Evolutionary conservation across 2,888 invertebrate genomes (phyloP).

Genomic region (Trypoxylon attenuatum): DNA sequence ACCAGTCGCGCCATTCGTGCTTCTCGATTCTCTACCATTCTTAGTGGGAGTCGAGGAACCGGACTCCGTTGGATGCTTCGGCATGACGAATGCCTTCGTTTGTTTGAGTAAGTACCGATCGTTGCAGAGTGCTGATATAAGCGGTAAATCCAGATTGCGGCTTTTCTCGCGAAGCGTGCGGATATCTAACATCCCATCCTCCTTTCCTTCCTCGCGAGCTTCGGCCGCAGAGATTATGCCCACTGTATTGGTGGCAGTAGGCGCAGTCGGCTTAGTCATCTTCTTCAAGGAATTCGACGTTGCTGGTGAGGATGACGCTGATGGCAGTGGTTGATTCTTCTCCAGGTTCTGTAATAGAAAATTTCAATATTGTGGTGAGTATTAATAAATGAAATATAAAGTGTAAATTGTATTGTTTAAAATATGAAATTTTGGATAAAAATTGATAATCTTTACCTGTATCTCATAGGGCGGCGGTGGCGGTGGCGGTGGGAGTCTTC

Average conservation of each 20-base stretch:
- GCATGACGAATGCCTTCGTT: conserved; percentile 89
- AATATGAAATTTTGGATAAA: neutral
- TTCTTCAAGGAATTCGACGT: conserved; percentile 46
- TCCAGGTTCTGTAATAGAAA: conserved; percentile 64
- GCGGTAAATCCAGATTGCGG: conserved; percentile 91
- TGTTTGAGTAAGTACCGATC: conserved; percentile 92
- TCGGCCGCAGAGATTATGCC: too few relatives aligned
- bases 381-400: neutral
- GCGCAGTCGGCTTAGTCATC: conserved; percentile 23
- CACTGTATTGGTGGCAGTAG: neutral
- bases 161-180: conserved; percentile 91
- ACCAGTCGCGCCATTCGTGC: conserved; percentile 48
- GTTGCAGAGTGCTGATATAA: conserved; percentile 95
- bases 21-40: conserved; percentile 40
- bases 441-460: conserved; percentile 58
- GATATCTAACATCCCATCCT: conserved; percentile 81
- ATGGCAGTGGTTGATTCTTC: conserved; percentile 68
- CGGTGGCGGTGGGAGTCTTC: conserved; percentile 77
- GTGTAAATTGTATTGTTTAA: too few relatives aligned
- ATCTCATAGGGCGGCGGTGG: conserved; percentile 77
- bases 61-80: conserved; percentile 78
- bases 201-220: conserved; percentile 52
- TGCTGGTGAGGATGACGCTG: conserved; percentile 53
- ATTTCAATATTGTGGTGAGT: neutral
- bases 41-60: conserved; percentile 50